Percentiles rank a stretch among this genome's conserved stretches.
phyloP scores from a whole-genome alignment of 1,140 invertebrate genomes.

The Trichogramma pretiosum region DNA sequence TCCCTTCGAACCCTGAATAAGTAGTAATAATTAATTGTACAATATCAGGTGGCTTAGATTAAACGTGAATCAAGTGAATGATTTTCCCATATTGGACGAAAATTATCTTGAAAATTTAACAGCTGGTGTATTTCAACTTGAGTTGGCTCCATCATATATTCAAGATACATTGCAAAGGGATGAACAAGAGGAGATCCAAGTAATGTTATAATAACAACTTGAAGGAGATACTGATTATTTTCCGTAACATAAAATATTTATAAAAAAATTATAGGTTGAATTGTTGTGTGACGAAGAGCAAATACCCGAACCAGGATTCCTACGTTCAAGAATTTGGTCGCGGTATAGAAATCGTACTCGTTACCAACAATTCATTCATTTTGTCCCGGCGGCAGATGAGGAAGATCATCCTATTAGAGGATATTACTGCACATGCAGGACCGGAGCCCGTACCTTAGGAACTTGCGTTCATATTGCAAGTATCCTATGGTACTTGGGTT shows the following conservation, averaged over 20 bases:
- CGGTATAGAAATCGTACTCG: neutral
- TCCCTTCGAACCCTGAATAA: no score
- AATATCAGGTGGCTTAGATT: conserved; percentile 1
- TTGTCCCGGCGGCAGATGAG: neutral
- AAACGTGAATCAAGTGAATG: neutral
- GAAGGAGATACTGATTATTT: no score
- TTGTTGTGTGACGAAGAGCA: no score
- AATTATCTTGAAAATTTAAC: neutral
- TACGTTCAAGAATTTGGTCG: neutral
- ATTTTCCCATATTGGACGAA: conserved; percentile 1
- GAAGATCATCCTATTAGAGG: conserved; percentile 1
- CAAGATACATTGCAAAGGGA: no score
- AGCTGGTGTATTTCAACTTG: conserved; percentile 6
- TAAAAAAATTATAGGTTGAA: no score
- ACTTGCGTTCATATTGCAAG: conserved; percentile 1
- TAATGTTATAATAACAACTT: no score
- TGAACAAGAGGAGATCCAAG: conserved; percentile 6
- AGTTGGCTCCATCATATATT: neutral
- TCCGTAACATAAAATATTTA: no score
- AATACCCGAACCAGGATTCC: neutral
- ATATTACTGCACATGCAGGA: conserved; percentile 3
- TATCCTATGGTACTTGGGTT: conserved; percentile 4
- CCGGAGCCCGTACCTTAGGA: conserved; percentile 1
- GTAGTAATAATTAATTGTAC: no score
- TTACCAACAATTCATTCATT: neutral